These are phyloP conservation scores for Parazoanthus swiftii DNA, from an alignment of 92 coral and sea anemone species.

Conservation along the genomic window DNA sequence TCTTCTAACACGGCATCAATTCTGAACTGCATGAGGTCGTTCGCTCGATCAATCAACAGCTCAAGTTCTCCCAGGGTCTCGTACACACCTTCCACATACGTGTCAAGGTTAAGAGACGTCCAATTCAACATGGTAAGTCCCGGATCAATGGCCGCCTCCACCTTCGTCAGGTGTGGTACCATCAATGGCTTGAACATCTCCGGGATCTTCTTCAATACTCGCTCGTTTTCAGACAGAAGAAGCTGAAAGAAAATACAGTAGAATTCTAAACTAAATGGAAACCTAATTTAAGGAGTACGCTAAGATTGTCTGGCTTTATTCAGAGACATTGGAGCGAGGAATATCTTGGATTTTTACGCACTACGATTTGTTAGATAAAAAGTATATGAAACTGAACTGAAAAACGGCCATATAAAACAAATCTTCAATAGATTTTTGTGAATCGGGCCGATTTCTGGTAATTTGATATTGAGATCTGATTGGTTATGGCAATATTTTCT, in stretches of 20 bases:
- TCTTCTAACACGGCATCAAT: slow-evolving; percentile 89
- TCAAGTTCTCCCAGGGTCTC: slow-evolving; percentile 80
- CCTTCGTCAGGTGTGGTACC: slow-evolving; percentile 93
- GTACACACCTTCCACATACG: slow-evolving; percentile 84
- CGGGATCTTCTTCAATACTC: slow-evolving; percentile 78
- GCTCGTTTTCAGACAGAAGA: slow-evolving; percentile 70
- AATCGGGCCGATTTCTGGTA: too few species aligned
- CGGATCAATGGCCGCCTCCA: slow-evolving; percentile 91
- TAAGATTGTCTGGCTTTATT: too few species aligned
- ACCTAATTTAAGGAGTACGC: too few species aligned
- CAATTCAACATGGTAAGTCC: slow-evolving; percentile 94
- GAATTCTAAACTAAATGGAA: too few species aligned
- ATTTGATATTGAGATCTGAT: too few species aligned
- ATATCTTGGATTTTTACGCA: too few species aligned
- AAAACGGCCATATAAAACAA: too few species aligned
- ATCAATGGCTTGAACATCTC: slow-evolving; percentile 81
- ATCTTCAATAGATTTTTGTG: too few species aligned
- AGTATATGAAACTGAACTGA: too few species aligned
- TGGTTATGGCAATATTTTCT: too few species aligned
- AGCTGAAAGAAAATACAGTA: slow-evolving; percentile 47
- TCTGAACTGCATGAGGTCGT: slow-evolving; percentile 83
- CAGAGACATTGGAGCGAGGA: too few species aligned
- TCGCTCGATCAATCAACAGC: slow-evolving; percentile 78
- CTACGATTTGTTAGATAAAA: too few species aligned
- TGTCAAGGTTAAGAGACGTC: slow-evolving; percentile 86